Conservation (phyloP, 2,113 vertebrate genomes). For the Macaca nemestrina region DNA sequence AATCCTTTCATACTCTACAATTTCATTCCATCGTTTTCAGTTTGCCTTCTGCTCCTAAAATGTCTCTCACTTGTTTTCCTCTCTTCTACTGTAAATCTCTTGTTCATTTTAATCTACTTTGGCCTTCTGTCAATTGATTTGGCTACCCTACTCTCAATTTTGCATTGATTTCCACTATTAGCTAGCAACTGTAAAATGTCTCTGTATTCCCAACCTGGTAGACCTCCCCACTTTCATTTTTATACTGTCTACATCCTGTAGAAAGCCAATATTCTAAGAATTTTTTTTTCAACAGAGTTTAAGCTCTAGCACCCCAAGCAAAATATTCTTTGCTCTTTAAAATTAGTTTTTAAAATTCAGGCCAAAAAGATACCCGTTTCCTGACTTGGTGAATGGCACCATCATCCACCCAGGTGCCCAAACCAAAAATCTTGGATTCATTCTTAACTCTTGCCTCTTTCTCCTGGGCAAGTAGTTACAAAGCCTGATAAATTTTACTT, state of each 20-base stretch:
- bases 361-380: background rate
- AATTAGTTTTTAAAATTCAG: slow-evolving; percentile 40
- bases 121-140: slow-evolving; percentile 23
- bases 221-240: background rate
- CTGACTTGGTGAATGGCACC: background rate
- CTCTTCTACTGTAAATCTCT: background rate
- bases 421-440: background rate
- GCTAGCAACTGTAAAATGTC: slow-evolving; percentile 15
- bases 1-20: slow-evolving; percentile 27
- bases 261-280: slow-evolving; percentile 21
- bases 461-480: background rate
- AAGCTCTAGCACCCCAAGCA: background rate
- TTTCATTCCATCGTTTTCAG: background rate
- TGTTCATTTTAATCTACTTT: slow-evolving; percentile 25
- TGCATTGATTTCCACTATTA: slow-evolving; percentile 12
- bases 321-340: slow-evolving; percentile 48
- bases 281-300: background rate
- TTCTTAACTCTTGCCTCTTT: background rate
- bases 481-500: slow-evolving; percentile 23
- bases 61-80: background rate
- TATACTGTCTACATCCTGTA: background rate
- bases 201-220: background rate
- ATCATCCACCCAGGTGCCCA: background rate
- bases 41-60: slow-evolving; percentile 38
- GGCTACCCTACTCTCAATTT: slow-evolving; percentile 10